Conservation (phyloP, 2,797 vertebrate species). For the Tangara arthus region DNA sequence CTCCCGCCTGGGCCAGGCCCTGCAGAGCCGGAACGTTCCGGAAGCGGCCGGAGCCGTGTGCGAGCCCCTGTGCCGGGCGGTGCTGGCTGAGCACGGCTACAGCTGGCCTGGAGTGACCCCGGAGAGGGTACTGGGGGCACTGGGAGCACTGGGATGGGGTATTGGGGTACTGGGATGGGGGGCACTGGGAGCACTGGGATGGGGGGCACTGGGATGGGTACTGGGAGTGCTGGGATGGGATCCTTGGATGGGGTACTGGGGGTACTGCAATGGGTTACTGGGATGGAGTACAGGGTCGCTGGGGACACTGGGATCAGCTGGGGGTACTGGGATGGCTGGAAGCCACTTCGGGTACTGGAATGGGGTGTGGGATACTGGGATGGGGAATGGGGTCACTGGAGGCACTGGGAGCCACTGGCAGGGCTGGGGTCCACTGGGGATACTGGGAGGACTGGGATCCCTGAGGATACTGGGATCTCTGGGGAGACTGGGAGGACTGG, state of each 20-base stretch:
- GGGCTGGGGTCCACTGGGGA: too few relatives aligned
- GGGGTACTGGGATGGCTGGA: too few relatives aligned
- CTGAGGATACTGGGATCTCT: too few relatives aligned
- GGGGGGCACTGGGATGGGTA: background rate
- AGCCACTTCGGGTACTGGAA: too few relatives aligned
- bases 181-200: background rate
- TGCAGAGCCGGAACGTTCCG: background rate
- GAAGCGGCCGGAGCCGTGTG: background rate
- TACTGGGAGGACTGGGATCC: background rate
- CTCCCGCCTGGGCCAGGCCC: background rate
- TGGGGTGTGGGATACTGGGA: too few relatives aligned
- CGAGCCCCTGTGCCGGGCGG: background rate
- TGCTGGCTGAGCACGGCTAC: background rate
- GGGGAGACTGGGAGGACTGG: too few relatives aligned
- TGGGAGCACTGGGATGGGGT: background rate
- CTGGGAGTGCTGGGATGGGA: background rate
- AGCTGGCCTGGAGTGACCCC: rapidly evolving
- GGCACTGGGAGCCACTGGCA: too few relatives aligned
- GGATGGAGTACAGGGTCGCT: too few relatives aligned
- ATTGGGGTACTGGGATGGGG: too few relatives aligned
- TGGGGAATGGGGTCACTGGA: background rate
- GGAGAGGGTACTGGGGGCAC: background rate
- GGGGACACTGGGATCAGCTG: too few relatives aligned
- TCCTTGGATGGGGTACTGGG: background rate
- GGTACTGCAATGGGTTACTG: background rate